These are phyloP conservation scores for Aleiodes leptofemur DNA, from an alignment of 2,888 invertebrate species.

Conservation along the genomic window DNA sequence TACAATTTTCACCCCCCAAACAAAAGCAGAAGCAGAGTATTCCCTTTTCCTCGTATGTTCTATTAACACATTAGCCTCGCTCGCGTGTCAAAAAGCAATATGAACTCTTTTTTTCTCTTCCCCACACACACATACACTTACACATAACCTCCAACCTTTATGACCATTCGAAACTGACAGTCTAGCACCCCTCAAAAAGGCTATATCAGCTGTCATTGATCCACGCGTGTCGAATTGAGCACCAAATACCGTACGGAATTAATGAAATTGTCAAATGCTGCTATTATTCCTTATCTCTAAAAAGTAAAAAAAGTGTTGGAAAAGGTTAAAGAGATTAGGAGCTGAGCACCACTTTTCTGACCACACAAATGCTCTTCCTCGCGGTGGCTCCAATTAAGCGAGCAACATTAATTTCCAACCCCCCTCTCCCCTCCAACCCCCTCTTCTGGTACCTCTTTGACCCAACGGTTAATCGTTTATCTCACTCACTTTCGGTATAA, in stretches of 20 bases:
- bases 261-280: constrained; percentile 10
- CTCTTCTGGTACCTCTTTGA: constrained; percentile 43
- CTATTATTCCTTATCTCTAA: neutral
- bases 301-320: constrained; percentile 1
- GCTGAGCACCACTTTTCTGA: constrained; percentile 70
- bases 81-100: constrained; percentile 71
- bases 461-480: constrained; percentile 67
- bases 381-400: constrained; percentile 74
- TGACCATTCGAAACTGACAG: constrained; percentile 2
- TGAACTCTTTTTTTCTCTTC: constrained; percentile 2
- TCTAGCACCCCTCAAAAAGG: constrained; percentile 10
- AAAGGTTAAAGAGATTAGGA: constrained; percentile 41
- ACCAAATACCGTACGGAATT: neutral
- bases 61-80: constrained; percentile 73
- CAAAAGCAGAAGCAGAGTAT: constrained; percentile 38
- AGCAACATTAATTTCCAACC: constrained; percentile 74
- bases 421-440: constrained; percentile 65
- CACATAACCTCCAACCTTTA: constrained; percentile 7
- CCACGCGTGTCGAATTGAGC: constrained; percentile 4
- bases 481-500: constrained; percentile 52
- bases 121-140: neutral
- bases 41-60: constrained; percentile 61
- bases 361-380: constrained; percentile 72
- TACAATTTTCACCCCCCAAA: neutral
- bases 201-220: constrained; percentile 29